Base-by-base conservation (phyloP, 1,140 invertebrate genomes). In the Leptinotarsa lineolata region DNA sequence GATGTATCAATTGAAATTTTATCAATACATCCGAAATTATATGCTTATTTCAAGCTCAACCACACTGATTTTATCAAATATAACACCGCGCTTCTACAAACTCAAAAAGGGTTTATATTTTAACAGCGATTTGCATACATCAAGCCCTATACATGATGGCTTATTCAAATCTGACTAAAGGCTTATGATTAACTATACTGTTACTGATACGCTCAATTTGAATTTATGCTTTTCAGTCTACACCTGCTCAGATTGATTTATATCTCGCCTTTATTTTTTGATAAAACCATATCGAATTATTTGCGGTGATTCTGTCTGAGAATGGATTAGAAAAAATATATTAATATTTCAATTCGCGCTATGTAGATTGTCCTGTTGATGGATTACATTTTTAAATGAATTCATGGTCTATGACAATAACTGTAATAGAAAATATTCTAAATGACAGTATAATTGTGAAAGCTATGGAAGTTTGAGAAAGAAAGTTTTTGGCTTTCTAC, bases 91-190 rank as follows among this genome's bases (percentile, higher is more conserved):
- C 30, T 39, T 39, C 30, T 59, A 2, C 58, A 18, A 20, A 59
- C 16, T 59, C 16, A 18, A 63, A 39, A 45, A 46, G 66, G 66
- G 30, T 45, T 44, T 4, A 54, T 68, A 18, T 68, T 68, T 68
- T 20, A 24, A 63, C 58, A 63, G 12, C 68, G 30, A 71, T 71
- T 44, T 71, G 59, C 59, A 71, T 71, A 71, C 44, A 63, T 71
- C 60, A 58, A 58, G 20, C 54, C 59, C 60, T 30, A n/a, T n/a
- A 15, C 13, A 39, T 63, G 54, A 71, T 24, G 59, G 69, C 59
- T 71, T 71, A 71, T 74, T 74, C 46, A 70, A 65, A 74, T 74
- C 64, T 71, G 73, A 74, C 73, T 74, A 74, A 74, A 67, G 73
- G 73, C 70, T 74, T 74, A 71, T 48, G 73, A 74, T 74, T 70